Conservation (phyloP, 2,797 vertebrate genomes). For the Philypnodon macrostomus region DNA sequence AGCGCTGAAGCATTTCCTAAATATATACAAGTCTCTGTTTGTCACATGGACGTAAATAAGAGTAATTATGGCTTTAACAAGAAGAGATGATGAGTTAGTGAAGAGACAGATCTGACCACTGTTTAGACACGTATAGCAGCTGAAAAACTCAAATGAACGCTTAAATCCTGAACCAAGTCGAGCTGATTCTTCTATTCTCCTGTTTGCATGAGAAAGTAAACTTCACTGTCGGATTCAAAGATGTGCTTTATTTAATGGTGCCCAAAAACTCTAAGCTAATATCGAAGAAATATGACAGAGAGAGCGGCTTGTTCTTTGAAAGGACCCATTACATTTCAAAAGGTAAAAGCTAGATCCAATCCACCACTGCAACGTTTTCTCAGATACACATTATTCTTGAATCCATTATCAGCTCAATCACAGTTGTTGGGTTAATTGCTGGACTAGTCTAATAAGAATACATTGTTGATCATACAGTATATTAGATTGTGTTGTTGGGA, state of each 20-base stretch:
- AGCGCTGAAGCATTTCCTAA: constrained; percentile 32
- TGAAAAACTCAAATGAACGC: constrained; percentile 9
- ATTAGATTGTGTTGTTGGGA: too few species aligned
- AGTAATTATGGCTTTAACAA: constrained; percentile 35
- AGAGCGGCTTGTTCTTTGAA: constrained; percentile 47
- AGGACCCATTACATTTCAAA: constrained; percentile 43
- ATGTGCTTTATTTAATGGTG: constrained; percentile 43
- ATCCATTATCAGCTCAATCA: too few species aligned
- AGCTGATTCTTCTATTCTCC: background rate
- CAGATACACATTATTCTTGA: too few species aligned
- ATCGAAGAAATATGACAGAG: constrained; percentile 49
- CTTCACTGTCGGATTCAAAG: constrained; percentile 23
- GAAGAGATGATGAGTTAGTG: constrained; percentile 12
- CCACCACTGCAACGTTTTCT: too few species aligned
- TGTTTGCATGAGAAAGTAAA: background rate
- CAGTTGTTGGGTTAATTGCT: too few species aligned
- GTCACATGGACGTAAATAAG: constrained; percentile 35
- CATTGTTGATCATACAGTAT: too few species aligned
- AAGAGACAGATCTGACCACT: constrained; percentile 31
- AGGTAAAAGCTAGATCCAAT: constrained; percentile 45
- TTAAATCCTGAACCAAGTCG: constrained; percentile 1
- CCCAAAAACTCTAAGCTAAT: constrained; percentile 45
- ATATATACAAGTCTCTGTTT: constrained; percentile 31
- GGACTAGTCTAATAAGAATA: too few species aligned
- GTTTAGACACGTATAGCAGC: constrained; percentile 26